Percentiles rank a stretch among this genome's conserved stretches.
phyloP scores from a whole-genome alignment of 2,797 vertebrate genomes.

The Momotus momota region DNA sequence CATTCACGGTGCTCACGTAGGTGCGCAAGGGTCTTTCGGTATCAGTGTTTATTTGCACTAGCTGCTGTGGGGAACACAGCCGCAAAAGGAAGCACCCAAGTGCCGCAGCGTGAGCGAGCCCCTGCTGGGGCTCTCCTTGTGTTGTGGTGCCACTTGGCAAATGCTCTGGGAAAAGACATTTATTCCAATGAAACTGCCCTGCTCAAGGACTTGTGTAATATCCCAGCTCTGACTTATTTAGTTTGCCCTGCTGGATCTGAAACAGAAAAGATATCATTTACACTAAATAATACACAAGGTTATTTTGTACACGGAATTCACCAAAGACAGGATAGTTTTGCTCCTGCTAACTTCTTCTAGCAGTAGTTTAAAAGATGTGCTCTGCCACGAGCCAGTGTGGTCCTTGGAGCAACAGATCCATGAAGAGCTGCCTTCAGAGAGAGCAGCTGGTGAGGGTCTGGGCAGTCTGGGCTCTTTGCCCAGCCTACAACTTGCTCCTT shows the following conservation, averaged over 20 bases:
- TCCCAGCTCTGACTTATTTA: not conserved
- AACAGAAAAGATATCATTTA: not conserved
- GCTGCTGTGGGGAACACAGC: not conserved
- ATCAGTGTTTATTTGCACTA: not conserved
- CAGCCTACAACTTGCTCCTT: not conserved
- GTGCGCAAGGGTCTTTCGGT: not conserved
- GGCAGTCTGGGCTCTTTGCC: not conserved
- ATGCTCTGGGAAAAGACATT: not conserved
- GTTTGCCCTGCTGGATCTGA: not conserved
- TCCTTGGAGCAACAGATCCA: not conserved
- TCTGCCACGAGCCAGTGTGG: not conserved
- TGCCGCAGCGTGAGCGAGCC: not conserved
- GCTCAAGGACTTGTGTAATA: not conserved
- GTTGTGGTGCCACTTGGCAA: not conserved
- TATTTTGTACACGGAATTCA: not conserved
- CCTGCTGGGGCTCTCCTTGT: accelerated
- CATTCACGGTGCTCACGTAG: accelerated
- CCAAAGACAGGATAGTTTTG: not conserved
- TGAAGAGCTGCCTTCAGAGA: not conserved
- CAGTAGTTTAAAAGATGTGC: not conserved
- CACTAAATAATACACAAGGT: not conserved
- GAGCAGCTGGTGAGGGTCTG: not conserved
- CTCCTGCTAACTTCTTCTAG: not conserved
- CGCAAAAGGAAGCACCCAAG: not conserved
- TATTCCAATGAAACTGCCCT: not conserved